Evolutionary conservation across 2,888 invertebrate genomes (phyloP), one percentile per base, ranked within the genome.

Genomic region (Cantharis rustica): DNA sequence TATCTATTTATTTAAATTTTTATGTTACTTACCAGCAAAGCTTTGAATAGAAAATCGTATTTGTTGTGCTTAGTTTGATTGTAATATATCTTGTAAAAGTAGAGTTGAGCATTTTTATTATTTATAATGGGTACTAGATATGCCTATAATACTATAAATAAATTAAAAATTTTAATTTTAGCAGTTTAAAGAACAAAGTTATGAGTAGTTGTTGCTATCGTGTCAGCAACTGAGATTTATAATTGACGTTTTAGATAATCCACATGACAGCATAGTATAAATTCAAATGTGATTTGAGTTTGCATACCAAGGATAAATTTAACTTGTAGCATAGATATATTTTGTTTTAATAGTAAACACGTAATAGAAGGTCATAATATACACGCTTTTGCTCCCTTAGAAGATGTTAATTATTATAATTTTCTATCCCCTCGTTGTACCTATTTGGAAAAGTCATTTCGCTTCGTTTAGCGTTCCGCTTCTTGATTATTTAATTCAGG

Each of bases 401-500:
- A 74, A 78, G 79, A 79, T 79, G 79, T 79, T 77, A 79, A 79
- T 79, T 79, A 79, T 79, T 75, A 79, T 79, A 79, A 79, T 79
- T 78, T 76, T 71, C 75, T 70, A 77, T 61, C 76, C 77, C 75
- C 73, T 74, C 73, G 47, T 68, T 75, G 80, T 81, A 85, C 86
- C 85, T 85, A 85, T 86, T 86, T 85, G 85, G 84, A 85, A 83
- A 86, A 84, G 85, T 86, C 86, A 86, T 86, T 84, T 85, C 87
- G 85, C 86, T 86, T 86, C 87, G 87, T 87, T 87, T 87, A 83
- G 84, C 86, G 84, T 87, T 87, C 87, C 87, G 87, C 87, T 86
- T 82, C 84, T 85, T 86, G 87, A 86, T 86, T 87, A 87, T 87
- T 87, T 87, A 87, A 87, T 87, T 87, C 86, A 83, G 83, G 84